phyloP scores from a whole-genome alignment of 2,113 vertebrate species.

The Urocitellus parryii region DNA sequence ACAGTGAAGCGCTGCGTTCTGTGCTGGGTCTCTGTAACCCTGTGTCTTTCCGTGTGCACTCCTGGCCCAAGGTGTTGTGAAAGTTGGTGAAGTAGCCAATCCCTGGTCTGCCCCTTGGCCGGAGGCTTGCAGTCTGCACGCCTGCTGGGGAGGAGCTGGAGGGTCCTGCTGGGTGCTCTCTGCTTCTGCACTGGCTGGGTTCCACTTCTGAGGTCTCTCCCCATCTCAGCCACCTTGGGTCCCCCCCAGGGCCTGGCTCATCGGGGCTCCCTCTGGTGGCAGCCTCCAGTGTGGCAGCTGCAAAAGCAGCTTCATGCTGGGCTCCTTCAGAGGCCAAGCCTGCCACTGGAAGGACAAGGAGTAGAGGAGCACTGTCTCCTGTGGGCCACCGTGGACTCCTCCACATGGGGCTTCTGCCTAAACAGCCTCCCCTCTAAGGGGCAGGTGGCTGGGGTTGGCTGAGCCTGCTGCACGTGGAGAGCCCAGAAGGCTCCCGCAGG shows the following conservation, averaged over 20 bases:
- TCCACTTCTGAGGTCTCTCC: background rate
- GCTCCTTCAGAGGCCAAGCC: accelerated
- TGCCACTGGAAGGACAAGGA: accelerated
- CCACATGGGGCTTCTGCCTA: accelerated
- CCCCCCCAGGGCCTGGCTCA: background rate
- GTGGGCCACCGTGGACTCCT: accelerated
- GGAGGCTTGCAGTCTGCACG: background rate
- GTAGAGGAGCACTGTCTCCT: accelerated
- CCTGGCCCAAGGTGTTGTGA: background rate
- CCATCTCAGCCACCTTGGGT: background rate
- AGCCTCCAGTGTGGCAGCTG: background rate
- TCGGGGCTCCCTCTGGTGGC: background rate
- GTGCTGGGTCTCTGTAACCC: background rate
- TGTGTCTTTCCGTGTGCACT: no score
- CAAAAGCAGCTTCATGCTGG: background rate
- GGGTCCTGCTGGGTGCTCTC: accelerated
- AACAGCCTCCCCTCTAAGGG: background rate
- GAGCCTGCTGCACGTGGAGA: accelerated
- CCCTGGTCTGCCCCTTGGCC: background rate
- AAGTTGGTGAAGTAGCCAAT: background rate
- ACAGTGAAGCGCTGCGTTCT: background rate
- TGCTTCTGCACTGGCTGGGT: background rate
- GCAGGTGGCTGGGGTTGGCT: accelerated
- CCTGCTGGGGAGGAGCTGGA: background rate
- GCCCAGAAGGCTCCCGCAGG: background rate